Percentiles rank a stretch among this genome's conserved stretches.
Evolutionary conservation across 2,888 invertebrate species (phyloP).

Genomic region (Pseudococcus longispinus): DNA sequence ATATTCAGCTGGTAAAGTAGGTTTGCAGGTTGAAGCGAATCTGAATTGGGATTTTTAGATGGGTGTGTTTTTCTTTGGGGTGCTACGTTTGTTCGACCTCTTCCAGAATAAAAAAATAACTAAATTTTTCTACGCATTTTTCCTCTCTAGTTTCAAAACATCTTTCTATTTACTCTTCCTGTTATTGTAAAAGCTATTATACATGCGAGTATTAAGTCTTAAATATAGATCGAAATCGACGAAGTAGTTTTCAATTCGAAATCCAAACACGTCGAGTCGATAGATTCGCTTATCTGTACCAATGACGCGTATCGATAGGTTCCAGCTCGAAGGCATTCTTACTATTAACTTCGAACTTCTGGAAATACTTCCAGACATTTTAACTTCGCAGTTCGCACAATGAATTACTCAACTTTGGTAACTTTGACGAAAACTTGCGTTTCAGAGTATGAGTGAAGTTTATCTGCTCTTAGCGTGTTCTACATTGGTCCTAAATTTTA

Average conservation of each 20-base stretch:
- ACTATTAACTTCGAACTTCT: background rate
- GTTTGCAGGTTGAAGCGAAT: background rate
- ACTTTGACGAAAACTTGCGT: background rate
- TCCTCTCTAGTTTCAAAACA: too few species aligned
- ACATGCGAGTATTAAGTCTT: too few species aligned
- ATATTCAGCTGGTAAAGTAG: background rate
- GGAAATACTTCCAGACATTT: background rate
- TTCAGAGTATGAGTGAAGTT: background rate
- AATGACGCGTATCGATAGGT: background rate
- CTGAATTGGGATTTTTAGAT: background rate
- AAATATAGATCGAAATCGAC: too few species aligned
- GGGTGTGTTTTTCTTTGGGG: background rate
- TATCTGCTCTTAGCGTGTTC: background rate
- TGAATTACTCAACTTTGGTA: background rate
- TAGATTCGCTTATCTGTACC: background rate
- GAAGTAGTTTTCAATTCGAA: background rate
- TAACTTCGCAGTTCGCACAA: background rate
- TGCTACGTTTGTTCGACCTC: background rate
- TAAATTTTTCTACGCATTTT: too few species aligned
- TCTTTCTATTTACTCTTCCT: too few species aligned
- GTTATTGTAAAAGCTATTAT: too few species aligned
- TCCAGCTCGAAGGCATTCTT: background rate
- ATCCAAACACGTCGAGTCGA: background rate
- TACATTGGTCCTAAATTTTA: background rate
- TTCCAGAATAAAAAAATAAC: too few species aligned